A percentile compares a stretch with the other conserved stretches of the same genome.
Evolutionary conservation across 2,888 invertebrate genomes (phyloP).

Genomic region (Lordiphosa andalusiaca): DNA sequence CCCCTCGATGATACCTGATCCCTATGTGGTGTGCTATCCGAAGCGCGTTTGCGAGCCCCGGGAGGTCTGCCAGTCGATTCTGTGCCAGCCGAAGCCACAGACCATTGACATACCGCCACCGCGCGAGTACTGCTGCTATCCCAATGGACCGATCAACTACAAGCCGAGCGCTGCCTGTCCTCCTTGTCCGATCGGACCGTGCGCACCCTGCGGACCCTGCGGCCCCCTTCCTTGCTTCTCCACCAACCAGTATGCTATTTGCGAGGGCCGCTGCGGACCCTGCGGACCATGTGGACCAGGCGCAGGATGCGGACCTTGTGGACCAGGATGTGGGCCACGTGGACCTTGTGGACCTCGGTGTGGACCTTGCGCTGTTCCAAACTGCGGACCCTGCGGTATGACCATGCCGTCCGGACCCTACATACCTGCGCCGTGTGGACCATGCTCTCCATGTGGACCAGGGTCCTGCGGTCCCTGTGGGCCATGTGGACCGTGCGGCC

Average conservation of each 20-base stretch:
- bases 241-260: slow-evolving; percentile 37
- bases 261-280: slow-evolving; percentile 40
- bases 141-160: slow-evolving; percentile 75
- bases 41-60: slow-evolving; percentile 76
- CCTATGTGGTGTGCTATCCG: slow-evolving; percentile 77
- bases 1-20: slow-evolving; percentile 76
- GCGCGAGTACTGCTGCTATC: slow-evolving; percentile 76
- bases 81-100: slow-evolving; percentile 79
- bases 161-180: slow-evolving; percentile 73
- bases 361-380: slow-evolving; percentile 47
- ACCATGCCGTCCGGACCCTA: slow-evolving; percentile 53
- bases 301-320: slow-evolving; percentile 50
- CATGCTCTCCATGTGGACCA: slow-evolving; percentile 54
- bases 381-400: slow-evolving; percentile 51
- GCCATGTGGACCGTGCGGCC: slow-evolving; percentile 53
- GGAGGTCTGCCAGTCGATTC: slow-evolving; percentile 76
- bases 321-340: slow-evolving; percentile 54
- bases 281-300: slow-evolving; percentile 59
- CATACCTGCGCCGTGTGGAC: slow-evolving; percentile 45
- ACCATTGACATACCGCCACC: slow-evolving; percentile 76
- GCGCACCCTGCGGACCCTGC: slow-evolving; percentile 59
- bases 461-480: slow-evolving; percentile 49
- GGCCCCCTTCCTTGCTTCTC: slow-evolving; percentile 37
- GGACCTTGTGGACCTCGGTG: slow-evolving; percentile 49
- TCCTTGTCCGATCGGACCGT: slow-evolving; percentile 67